A percentile compares a stretch with the other conserved stretches of the same genome.
phyloP scores from a whole-genome alignment of 2,797 vertebrate species.

The Enteromius afrohamiltoni region DNA sequence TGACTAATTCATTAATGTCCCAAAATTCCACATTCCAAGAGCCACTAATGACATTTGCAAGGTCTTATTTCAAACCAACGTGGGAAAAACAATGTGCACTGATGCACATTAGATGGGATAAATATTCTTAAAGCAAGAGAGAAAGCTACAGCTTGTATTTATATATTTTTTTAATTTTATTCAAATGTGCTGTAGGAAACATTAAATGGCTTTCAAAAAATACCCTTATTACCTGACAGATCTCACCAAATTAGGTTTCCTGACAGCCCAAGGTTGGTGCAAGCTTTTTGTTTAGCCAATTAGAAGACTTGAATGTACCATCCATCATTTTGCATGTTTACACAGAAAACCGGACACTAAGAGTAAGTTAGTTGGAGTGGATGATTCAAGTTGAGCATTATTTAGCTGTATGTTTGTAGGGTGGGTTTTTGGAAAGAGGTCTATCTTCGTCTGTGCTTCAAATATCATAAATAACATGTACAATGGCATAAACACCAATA shows the following conservation, averaged over 20 bases:
- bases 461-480: no score
- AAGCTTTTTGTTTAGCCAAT: not conserved
- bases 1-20: slow-evolving; percentile 57
- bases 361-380: not conserved
- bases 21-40: slow-evolving; percentile 43
- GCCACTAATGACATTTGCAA: slow-evolving; percentile 48
- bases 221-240: not conserved
- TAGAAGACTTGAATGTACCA: not conserved
- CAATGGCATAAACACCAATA: not conserved
- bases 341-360: not conserved
- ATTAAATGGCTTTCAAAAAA: not conserved
- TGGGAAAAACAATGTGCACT: slow-evolving; percentile 25
- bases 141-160: not conserved
- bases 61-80: not conserved
- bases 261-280: not conserved
- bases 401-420: not conserved
- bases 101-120: not conserved
- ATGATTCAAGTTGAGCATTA: not conserved
- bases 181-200: not conserved
- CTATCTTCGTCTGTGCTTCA: not conserved
- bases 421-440: not conserved
- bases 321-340: not conserved
- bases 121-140: slow-evolving; percentile 21
- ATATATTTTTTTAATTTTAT: not conserved
- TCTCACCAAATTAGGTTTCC: not conserved